Conservation (phyloP, 2,113 vertebrate species). For the Aldabrachelys gigantea region DNA sequence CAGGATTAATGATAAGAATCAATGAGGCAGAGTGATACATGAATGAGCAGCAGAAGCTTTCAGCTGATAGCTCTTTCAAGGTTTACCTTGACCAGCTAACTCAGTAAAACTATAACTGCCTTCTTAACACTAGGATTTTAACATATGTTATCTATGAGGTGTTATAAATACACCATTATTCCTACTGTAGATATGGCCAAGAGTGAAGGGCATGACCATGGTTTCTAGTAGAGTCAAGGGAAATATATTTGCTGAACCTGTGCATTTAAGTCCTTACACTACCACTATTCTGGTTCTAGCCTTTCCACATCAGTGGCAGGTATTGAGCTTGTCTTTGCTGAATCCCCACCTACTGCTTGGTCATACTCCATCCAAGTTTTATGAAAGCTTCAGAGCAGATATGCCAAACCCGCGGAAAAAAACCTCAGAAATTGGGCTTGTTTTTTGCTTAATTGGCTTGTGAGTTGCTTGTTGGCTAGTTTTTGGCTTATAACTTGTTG, state of each 20-base stretch:
- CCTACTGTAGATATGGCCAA: neutral
- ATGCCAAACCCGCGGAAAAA: neutral
- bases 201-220: neutral
- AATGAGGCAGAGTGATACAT: neutral
- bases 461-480: too few relatives aligned
- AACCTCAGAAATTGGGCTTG: too few relatives aligned
- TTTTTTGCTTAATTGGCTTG: too few relatives aligned
- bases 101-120: neutral
- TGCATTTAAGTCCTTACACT: neutral
- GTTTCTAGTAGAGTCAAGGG: neutral
- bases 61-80: neutral
- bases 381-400: constrained; percentile 10
- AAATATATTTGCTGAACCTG: neutral
- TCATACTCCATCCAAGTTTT: neutral
- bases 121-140: neutral
- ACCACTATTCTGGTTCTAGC: neutral
- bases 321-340: neutral
- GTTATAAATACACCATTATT: neutral
- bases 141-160: neutral
- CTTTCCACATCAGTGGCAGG: neutral
- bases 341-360: neutral
- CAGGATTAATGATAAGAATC: neutral
- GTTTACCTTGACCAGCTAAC: neutral
- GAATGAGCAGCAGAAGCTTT: neutral
- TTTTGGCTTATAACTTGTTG: too few relatives aligned